Evolutionary conservation across 2,113 vertebrate species (phyloP), one percentile per base, ranked within the genome.

Genomic region (Corythaeola cristata): DNA sequence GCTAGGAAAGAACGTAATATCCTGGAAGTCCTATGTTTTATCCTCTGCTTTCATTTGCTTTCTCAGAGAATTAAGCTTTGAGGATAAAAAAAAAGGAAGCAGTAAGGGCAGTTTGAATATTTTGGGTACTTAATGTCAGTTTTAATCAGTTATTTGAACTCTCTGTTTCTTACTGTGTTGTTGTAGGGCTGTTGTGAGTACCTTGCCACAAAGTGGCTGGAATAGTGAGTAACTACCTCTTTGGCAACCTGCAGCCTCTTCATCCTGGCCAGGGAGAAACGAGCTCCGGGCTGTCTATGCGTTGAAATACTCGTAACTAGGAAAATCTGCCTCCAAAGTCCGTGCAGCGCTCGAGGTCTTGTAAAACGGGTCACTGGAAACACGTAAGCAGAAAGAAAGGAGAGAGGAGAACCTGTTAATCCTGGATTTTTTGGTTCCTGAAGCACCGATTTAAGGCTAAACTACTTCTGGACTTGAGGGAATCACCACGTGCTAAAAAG

Each of bases 241-340:
- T 74, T 32, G 64, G 45, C 59, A 41, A 7, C 17, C 53, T 52
- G 49, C 33, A 16, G 44, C 39, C 30, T 82, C 23, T 52, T 72
- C 15, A 4, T 33, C 7, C 0, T 0, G 12, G 58, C 13, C 8
- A 13, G 74, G 59, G 26, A 12, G 59, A 52, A 79, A 24, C 15
- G 16, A 71, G 55, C 52, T 77, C 3, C 1, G 73, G 33, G 37
- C 47, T 84, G 20, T 2, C 0, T 33, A 3, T 19, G 49, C 49
- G 58, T 26, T 33, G 52, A 52, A 80, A 66, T 23, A 14, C 0
- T 5, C 18, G 24, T 27, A 68, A 24, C 11, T 8, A 1, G 1
- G 32, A 39, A 53, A 79, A 15, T 35, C 28, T 24, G 24, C 12
- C 74, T 76, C 71, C 58, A 37, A 66, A 41, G 49, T 44, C 85